Evolutionary conservation across 2,888 invertebrate genomes (phyloP), one percentile per base, ranked within the genome.

Genomic region (Oconnorella tubifera): DNA sequence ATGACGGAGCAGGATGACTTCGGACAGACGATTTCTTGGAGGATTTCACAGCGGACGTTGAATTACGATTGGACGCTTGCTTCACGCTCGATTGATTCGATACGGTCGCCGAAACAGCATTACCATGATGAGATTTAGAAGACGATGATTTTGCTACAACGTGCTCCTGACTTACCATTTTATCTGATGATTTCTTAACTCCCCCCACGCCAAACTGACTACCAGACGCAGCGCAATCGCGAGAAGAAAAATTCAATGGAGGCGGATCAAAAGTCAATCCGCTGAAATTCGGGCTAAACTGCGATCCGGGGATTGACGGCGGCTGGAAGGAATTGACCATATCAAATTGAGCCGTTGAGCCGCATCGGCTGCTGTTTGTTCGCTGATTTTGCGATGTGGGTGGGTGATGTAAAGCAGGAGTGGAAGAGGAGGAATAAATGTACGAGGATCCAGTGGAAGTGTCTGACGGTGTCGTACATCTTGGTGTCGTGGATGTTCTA

Each of bases 251-350:
- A 25, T 65, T 55, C 19, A 65, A 33, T n/a, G 62, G 56, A 14
- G 65, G 65, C 14, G 65, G 65, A 55, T 65, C 65, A 25, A 65
- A 63, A 0, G 63, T 32, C 40, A 60, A 32, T 6, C 49, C 50
- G 2, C 28, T 28, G n/a, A 60, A n/a, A 23, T 60, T 60, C 4
- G 60, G 60, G 29, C 29, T 50, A 51, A 60, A 60, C 49, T 60
- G 60, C 27, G 60, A 48, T 19, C 40, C 40, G 10, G 10, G 10
- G 40, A 40, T 40, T 19, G 53, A 6, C 14, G 53, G 6, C 6
- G 60, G n/a, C 49, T 60, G 48, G 25, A 60, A 60, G 53, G 53
- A 6, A 40, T 10, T 14, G n/a, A n/a, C n/a, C 60, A 60, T 48
- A 27, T 60, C 60, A 27, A 60, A 60, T 23, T 40, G 33, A 40